Evolutionary conservation across 2,113 vertebrate genomes (phyloP), one percentile per base, ranked within the genome.

Genomic region (Prunella himalayana): DNA sequence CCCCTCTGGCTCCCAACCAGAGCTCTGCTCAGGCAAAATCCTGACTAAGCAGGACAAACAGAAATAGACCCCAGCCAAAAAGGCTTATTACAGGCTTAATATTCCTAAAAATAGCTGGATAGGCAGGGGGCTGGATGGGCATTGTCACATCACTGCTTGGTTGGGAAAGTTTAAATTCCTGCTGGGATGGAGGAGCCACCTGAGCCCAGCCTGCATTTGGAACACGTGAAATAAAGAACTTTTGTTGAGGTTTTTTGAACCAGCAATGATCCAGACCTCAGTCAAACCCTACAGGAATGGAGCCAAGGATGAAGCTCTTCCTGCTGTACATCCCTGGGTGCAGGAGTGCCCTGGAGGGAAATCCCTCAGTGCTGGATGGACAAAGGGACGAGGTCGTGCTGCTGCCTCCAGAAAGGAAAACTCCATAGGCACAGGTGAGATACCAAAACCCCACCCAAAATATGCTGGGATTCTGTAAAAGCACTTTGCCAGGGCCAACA

Each of bases 291-390:
- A 2, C 1, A 68, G 70, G 42, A 76, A 39, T 3, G 41, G 20
- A n/a, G 37, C 2, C 25, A 2, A 0, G 1, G 27, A 3, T 6
- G 23, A n/a, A 39, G 53, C 19, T 14, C 1, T 3, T 3, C n/a
- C 60, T 0, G 4, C 54, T 11, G 72, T 21, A 13, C 22, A 1
- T 13, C 15, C 35, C 68, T 30, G 37, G 37, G 37, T 37, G 37
- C 37, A 37, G 37, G 37, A 37, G 37, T 37, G 37, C 37, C 2
- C 22, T 2, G 0, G n/a, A 42, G 66, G 7, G 50, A 54, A 45
- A 50, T 6, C 6, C 56, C 35, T 7, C 20, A 28, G 50, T 6
- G 53, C 30, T 35, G 41, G 2, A 50, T 0, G 56, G 23, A 59
- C 30, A 25, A 18, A 35, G 9, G 30, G 22, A 54, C 16, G 7